Evolutionary conservation across 2,888 invertebrate genomes (phyloP).

Genomic region (Parapristionchus giblindavisi): DNA sequence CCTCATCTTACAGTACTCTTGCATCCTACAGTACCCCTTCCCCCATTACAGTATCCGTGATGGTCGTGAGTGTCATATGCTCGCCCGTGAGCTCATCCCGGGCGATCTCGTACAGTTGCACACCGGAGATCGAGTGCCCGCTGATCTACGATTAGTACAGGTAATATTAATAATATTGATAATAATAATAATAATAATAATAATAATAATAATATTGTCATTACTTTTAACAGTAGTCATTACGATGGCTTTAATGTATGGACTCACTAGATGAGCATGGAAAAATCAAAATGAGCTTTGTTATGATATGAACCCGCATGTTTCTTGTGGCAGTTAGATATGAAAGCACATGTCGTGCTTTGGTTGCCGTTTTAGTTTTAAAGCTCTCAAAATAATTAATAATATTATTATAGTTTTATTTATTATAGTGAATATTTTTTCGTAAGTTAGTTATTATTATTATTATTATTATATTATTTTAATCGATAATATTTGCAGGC

Average conservation of each 20-base stretch:
- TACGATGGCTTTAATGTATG: no score
- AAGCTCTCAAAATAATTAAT: no score
- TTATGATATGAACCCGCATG: background rate
- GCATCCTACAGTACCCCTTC: background rate
- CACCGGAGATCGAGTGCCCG: constrained; percentile 95
- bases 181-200: no score
- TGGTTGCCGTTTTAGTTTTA: background rate
- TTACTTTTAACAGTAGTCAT: no score
- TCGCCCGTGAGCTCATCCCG: constrained; percentile 93
- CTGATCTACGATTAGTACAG: constrained; percentile 92
- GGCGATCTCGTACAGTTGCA: constrained; percentile 92
- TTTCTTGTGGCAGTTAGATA: background rate
- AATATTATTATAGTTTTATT: background rate
- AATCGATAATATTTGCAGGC: constrained; percentile 73
- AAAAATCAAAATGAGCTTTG: no score
- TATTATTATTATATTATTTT: no score
- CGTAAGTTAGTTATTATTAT: background rate
- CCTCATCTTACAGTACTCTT: no score
- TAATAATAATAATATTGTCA: no score
- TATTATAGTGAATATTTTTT: background rate
- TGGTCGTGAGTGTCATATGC: constrained; percentile 72
- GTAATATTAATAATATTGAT: no score
- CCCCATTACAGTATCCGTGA: constrained; percentile 61
- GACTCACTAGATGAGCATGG: no score
- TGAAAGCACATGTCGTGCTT: background rate